Percentiles rank a stretch among this genome's conserved stretches.
phyloP scores from a whole-genome alignment of 1,140 invertebrate genomes.

The Hyphantria cunea region DNA sequence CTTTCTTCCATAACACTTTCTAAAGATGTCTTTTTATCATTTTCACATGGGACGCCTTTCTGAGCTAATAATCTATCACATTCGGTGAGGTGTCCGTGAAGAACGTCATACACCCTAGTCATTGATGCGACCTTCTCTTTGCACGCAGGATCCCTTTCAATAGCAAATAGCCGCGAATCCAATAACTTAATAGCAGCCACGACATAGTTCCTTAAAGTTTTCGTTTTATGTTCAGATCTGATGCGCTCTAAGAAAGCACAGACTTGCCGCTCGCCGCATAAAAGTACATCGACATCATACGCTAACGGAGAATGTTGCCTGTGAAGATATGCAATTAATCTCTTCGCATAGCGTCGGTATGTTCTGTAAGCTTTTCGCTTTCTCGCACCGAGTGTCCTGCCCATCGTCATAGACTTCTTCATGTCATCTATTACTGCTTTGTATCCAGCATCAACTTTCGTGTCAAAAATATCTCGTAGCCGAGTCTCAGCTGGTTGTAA shows the following conservation, averaged over 20 bases:
- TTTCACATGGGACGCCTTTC: constrained; percentile 52
- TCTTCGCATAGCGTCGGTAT: constrained; percentile 76
- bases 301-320: constrained; percentile 77
- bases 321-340: constrained; percentile 76
- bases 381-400: constrained; percentile 70
- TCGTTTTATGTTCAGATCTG: constrained; percentile 76
- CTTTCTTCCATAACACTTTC: constrained; percentile 59
- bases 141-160: constrained; percentile 76
- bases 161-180: constrained; percentile 77
- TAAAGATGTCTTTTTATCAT: constrained; percentile 53
- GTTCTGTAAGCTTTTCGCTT: constrained; percentile 78
- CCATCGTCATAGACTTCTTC: constrained; percentile 81
- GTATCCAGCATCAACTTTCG: constrained; percentile 72
- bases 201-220: constrained; percentile 77
- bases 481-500: constrained; percentile 68
- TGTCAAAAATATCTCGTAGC: constrained; percentile 70
- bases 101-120: constrained; percentile 73
- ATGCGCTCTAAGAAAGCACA: constrained; percentile 77
- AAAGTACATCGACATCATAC: constrained; percentile 76
- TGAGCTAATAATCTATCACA: constrained; percentile 73
- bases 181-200: constrained; percentile 78
- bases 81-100: constrained; percentile 72
- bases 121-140: constrained; percentile 79
- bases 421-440: constrained; percentile 81
- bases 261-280: constrained; percentile 78